phyloP scores from a whole-genome alignment of 30 jellyfish, hydroid and myxozoan species.

The Turritopsis rubra region DNA sequence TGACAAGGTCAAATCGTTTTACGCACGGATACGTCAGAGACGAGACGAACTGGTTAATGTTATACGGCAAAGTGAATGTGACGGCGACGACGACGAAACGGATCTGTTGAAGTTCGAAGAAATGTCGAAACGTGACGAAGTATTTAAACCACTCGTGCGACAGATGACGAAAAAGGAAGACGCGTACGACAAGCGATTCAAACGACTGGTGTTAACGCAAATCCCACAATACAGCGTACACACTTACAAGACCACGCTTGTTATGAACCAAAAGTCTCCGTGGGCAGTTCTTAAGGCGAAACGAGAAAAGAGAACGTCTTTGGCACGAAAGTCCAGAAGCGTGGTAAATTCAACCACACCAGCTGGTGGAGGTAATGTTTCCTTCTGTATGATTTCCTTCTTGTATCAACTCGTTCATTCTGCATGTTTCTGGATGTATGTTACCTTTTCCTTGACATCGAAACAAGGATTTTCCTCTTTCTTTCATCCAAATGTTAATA shows the following conservation, averaged over 20 bases:
- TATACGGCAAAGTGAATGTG: neutral
- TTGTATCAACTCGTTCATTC: no score
- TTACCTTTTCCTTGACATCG: no score
- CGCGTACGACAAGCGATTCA: conserved; percentile 22
- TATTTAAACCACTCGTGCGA: neutral
- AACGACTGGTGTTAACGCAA: conserved; percentile 9
- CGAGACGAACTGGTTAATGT: conserved; percentile 16
- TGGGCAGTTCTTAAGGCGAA: conserved; percentile 23
- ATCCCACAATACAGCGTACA: conserved; percentile 35
- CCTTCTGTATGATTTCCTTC: neutral
- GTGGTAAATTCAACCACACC: conserved; percentile 5
- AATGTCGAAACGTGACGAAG: conserved; percentile 18
- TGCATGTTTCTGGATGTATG: no score
- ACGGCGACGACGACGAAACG: neutral
- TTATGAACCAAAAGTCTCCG: conserved; percentile 31
- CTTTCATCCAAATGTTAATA: no score
- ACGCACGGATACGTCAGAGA: conserved; percentile 25
- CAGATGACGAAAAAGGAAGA: conserved; percentile 2
- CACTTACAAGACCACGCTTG: conserved; percentile 14
- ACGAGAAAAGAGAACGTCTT: neutral
- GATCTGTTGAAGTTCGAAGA: neutral
- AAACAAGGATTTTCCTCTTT: no score
- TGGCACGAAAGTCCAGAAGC: neutral
- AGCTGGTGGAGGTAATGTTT: neutral
- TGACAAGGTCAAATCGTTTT: conserved; percentile 17